A percentile compares a stretch with the other conserved stretches of the same genome.
Conservation (phyloP, 2,888 invertebrate species). For the Rhingia rostrata region DNA sequence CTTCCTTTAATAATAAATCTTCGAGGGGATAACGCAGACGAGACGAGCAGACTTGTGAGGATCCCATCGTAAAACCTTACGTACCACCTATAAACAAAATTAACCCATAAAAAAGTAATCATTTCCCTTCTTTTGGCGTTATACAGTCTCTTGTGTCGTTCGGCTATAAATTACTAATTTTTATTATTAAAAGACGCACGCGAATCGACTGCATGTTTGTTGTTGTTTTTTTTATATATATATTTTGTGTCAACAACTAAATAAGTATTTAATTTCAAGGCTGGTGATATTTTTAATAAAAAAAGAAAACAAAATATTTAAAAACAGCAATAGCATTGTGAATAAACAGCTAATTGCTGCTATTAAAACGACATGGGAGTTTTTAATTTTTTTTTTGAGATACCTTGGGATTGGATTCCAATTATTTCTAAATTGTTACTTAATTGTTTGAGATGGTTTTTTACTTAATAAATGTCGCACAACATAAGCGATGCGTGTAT, state of each 20-base stretch:
- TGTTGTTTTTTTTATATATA: neutral
- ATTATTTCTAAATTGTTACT: constrained; percentile 8
- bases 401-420: neutral
- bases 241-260: too few relatives aligned
- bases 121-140: neutral
- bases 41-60: constrained; percentile 31
- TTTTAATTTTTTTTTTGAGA: neutral
- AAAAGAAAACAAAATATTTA: constrained; percentile 1
- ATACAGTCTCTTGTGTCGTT: neutral
- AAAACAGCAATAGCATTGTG: neutral
- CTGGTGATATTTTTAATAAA: neutral
- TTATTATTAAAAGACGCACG: constrained; percentile 4
- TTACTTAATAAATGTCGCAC: constrained; percentile 36
- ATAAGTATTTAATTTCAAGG: constrained; percentile 1
- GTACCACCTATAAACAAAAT: neutral
- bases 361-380: neutral
- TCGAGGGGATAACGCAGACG: neutral
- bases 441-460: constrained; percentile 23
- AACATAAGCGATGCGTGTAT: constrained; percentile 11
- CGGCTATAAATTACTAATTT: constrained; percentile 1
- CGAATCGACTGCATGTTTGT: constrained; percentile 11
- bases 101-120: constrained; percentile 30
- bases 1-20: neutral
- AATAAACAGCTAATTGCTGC: neutral
- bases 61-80: constrained; percentile 20